Evolutionary conservation across 2,113 vertebrate genomes (phyloP), one percentile per base, ranked within the genome.

Genomic region (Bufo bufo): DNA sequence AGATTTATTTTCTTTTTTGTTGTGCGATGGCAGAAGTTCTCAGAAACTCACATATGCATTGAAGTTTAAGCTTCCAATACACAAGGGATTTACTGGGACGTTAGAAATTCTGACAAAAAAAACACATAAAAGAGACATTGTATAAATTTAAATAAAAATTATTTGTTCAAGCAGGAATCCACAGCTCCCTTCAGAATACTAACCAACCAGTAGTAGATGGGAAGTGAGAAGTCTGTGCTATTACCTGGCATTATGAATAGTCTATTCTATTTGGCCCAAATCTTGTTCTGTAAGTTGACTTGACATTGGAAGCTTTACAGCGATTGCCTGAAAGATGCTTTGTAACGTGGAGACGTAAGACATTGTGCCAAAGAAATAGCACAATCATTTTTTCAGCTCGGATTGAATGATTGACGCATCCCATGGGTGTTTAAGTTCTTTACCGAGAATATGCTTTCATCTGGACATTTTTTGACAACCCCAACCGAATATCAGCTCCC

Each of bases 401-500:
- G n/a, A 8, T 50, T 74, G 65, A 71, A 3, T 75, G 86, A 74
- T 63, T 82, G 79, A 87, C 54, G 65, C 8, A 63, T 75, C 86
- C 69, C 20, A 4, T 49, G 65, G 77, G 77, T 59, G 52, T 77
- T 45, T 13, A 12, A 59, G 49, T 87, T 83, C 58, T 77, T 88
- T 77, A 82, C 71, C n/a, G 61, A 59, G 69, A 83, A 88, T 54
- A 58, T 65, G 43, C 52, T 74, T 59, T 65, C 72, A 69, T 83
- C 79, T 19, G 56, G 61, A 82, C 86, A 50, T 54, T 43, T 69
- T 63, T 69, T 56, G 72, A 75, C 56, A 65, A 52, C 20, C 12
- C 3, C 52, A 47, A 69, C 17, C 20, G 49, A 50, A 79, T 80
- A 54, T 80, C 20, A 49, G 43, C 45, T 75, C 6, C 2, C 3